Conservation (phyloP, 2,797 vertebrate genomes). For the Clarias fuscus region DNA sequence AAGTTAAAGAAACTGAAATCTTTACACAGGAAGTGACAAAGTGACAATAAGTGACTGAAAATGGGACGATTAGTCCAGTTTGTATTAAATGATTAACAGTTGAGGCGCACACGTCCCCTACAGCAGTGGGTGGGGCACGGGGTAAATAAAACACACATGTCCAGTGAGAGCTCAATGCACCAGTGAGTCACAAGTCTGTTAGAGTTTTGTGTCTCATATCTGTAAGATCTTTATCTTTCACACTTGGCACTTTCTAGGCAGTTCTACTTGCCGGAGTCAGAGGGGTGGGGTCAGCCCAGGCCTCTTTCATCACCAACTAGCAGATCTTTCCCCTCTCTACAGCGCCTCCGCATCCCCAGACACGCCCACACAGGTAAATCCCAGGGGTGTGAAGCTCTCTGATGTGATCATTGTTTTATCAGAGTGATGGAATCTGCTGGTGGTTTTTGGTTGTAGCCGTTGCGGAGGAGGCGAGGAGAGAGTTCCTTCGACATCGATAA, state of each 20-base stretch:
- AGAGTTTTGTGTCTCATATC: not conserved
- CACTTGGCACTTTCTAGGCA: conserved; percentile 29
- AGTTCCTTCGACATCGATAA: conserved; percentile 70
- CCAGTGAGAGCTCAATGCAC: not conserved
- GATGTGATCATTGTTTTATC: not conserved
- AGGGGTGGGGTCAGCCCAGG: conserved; percentile 46
- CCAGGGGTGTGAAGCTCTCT: not conserved
- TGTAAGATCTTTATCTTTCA: not conserved
- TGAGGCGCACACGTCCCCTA: not conserved
- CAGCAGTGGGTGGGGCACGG: not conserved
- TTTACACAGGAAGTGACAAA: not conserved
- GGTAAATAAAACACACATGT: not conserved
- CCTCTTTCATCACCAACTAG: conserved; percentile 40
- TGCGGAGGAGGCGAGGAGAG: conserved; percentile 64
- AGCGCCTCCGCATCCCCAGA: conserved; percentile 36
- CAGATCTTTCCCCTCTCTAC: conserved; percentile 41
- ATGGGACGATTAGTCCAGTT: not conserved
- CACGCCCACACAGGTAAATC: conserved; percentile 56
- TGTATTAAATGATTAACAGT: not conserved
- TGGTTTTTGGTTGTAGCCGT: conserved; percentile 45
- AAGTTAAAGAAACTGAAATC: not conserved
- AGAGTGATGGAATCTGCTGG: not conserved
- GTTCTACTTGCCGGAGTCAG: conserved; percentile 41
- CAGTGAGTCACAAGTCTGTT: not conserved
- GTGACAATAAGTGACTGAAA: not conserved